Evolutionary conservation across 2,888 invertebrate genomes (phyloP), one percentile per base, ranked within the genome.

Genomic region (Brachycybe producta): DNA sequence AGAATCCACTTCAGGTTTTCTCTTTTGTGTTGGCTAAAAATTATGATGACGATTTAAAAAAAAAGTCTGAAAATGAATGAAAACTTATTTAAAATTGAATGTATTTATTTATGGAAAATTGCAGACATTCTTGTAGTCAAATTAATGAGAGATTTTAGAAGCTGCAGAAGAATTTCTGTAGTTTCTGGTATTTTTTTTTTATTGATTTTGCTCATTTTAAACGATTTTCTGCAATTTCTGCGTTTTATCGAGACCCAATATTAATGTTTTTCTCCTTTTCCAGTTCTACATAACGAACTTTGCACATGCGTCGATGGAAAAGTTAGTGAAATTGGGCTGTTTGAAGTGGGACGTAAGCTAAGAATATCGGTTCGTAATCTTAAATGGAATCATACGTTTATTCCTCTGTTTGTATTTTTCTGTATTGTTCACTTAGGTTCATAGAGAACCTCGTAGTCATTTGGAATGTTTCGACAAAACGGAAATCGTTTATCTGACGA

Each of bases 321-420:
- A 81, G 70, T 75, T 79, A 35, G 78, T 80, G 60, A 83, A 90
- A 60, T 81, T 84, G 64, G 91, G 92, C 28, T 91, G 83, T 70
- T 77, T 80, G 67, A 80, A 87, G 65, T 95, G 95, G 94, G 86
- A 94, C 74, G 84, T 87, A 67, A 71, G 80, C 74, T 56, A 30
- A 39, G 11, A 24, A 27, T 42, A n/a, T 23, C 11, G 19, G 1
- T 38, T 52, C 28, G 39, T 30, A 26, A 54, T 15, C 17, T 2
- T 40, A 35, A 23, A 2, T 32, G n/a, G 24, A 34, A 2, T 47
- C 46, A 26, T 24, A 15, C 13, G 27, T 15, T 35, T 34, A 32
- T 49, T 24, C 8, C 51, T 54, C n/a, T 55, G 49, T 52, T 27
- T n/a, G n/a, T n/a, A n/a, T n/a, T 15, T 17, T 38, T 8, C 2